Evolutionary conservation across 2,888 invertebrate species (phyloP).

Genomic region (Atethmia centrago): DNA sequence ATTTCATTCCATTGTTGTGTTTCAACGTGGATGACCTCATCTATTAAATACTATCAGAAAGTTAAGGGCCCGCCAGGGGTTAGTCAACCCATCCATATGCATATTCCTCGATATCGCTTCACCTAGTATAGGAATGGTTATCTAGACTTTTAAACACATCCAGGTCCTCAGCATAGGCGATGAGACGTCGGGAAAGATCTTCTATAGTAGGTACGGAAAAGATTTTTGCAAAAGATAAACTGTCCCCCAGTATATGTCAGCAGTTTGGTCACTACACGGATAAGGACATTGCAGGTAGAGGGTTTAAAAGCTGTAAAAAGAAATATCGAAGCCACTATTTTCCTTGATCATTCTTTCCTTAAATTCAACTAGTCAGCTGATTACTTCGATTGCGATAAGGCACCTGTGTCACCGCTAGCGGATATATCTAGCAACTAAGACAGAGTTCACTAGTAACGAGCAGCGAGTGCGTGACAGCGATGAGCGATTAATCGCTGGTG

Average conservation of each 20-base stretch:
- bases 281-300: background rate
- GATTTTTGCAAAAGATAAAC: background rate
- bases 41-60: background rate
- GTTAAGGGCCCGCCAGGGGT: too few relatives aligned
- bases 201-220: background rate
- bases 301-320: slow-evolving; percentile 8
- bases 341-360: slow-evolving; percentile 4
- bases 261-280: background rate
- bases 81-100: background rate
- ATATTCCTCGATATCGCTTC: background rate
- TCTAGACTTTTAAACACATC: background rate
- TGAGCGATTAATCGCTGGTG: background rate
- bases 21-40: slow-evolving; percentile 24
- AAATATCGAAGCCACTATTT: slow-evolving; percentile 8
- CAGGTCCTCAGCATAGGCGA: background rate
- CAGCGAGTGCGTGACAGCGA: background rate
- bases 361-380: background rate
- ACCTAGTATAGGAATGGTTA: too few relatives aligned
- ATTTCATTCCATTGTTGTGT: slow-evolving; percentile 40
- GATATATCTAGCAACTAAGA: background rate
- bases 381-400: background rate
- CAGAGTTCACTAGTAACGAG: background rate
- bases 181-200: background rate
- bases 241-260: background rate
- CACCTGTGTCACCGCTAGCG: background rate